These are phyloP conservation scores for Lydus trimaculatus DNA, from an alignment of 2,888 invertebrate genomes.

Conservation along the genomic window DNA sequence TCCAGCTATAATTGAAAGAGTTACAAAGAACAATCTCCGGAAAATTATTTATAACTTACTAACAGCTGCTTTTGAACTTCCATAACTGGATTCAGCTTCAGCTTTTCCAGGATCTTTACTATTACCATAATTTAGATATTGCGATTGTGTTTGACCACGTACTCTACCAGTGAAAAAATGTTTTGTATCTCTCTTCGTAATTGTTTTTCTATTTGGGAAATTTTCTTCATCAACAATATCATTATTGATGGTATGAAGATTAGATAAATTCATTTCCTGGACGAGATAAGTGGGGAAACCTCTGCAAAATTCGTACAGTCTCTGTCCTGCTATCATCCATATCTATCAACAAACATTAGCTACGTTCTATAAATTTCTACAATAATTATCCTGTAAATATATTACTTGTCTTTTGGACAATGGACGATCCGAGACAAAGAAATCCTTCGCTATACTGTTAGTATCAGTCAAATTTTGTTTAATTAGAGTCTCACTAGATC, in stretches of 20 bases:
- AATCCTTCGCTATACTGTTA: conserved; percentile 40
- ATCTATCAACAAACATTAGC: conserved; percentile 49
- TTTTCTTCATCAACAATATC: conserved; percentile 50
- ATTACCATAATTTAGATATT: conserved; percentile 75
- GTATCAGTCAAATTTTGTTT: conserved; percentile 38
- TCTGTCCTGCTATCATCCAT: conserved; percentile 59
- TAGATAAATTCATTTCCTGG: conserved; percentile 43
- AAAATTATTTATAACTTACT: conserved; percentile 65
- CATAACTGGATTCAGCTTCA: conserved; percentile 79
- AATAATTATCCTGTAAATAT: conserved; percentile 2
- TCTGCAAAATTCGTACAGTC: conserved; percentile 61
- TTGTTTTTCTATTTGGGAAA: background rate
- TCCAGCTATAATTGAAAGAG: conserved; percentile 67
- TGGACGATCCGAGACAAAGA: conserved; percentile 52
- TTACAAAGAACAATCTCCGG: background rate
- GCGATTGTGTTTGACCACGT: conserved; percentile 84
- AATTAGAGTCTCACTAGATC: conserved; percentile 42
- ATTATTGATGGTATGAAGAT: conserved; percentile 33
- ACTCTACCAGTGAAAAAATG: conserved; percentile 60
- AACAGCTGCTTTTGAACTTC: conserved; percentile 74
- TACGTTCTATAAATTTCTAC: background rate
- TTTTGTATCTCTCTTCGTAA: conserved; percentile 46
- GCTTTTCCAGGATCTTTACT: conserved; percentile 73
- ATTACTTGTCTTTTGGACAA: conserved; percentile 61
- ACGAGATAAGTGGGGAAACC: conserved; percentile 59